Evolutionary conservation across 2,888 invertebrate species (phyloP).

Genomic region (Liopterus haemorrhoidalis): DNA sequence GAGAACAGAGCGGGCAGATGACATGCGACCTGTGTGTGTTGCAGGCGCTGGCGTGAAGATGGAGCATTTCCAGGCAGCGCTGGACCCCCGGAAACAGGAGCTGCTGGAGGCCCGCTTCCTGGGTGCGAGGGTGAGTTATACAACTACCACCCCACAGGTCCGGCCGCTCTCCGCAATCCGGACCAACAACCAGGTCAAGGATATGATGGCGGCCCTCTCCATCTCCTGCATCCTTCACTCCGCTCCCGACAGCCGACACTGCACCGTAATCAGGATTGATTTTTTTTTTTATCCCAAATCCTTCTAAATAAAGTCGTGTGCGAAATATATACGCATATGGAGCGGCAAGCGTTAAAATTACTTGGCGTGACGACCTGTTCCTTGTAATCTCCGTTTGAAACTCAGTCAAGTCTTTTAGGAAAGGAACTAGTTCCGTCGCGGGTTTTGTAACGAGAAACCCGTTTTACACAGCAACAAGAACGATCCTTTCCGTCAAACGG

Average conservation of each 20-base stretch:
- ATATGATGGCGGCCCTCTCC: conserved; percentile 19
- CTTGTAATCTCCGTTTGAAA: too few relatives aligned
- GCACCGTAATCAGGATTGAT: too few relatives aligned
- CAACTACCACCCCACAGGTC: too few relatives aligned
- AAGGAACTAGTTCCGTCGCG: conserved; percentile 25
- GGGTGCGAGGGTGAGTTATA: conserved; percentile 82
- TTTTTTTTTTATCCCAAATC: too few relatives aligned
- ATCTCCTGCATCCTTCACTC: conserved; percentile 11
- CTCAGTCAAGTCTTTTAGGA: too few relatives aligned
- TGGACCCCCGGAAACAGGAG: conserved; percentile 98
- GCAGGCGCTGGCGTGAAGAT: conserved; percentile 88
- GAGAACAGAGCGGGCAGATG: conserved; percentile 2
- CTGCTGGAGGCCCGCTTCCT: conserved; percentile 96
- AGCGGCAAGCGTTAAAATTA: too few relatives aligned
- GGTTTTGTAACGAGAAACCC: conserved; percentile 25
- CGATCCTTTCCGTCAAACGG: background rate
- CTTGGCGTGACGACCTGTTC: too few relatives aligned
- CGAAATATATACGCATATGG: too few relatives aligned
- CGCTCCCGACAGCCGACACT: conserved; percentile 8
- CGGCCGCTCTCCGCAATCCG: conserved; percentile 18
- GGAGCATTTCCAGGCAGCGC: conserved; percentile 93
- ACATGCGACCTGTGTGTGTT: conserved; percentile 38
- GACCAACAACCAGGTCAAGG: too few relatives aligned
- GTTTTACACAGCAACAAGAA: conserved; percentile 37
- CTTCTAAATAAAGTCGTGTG: too few relatives aligned